Evolutionary conservation across 2,113 vertebrate genomes (phyloP).

Genomic region (Dasyornis broadbenti): DNA sequence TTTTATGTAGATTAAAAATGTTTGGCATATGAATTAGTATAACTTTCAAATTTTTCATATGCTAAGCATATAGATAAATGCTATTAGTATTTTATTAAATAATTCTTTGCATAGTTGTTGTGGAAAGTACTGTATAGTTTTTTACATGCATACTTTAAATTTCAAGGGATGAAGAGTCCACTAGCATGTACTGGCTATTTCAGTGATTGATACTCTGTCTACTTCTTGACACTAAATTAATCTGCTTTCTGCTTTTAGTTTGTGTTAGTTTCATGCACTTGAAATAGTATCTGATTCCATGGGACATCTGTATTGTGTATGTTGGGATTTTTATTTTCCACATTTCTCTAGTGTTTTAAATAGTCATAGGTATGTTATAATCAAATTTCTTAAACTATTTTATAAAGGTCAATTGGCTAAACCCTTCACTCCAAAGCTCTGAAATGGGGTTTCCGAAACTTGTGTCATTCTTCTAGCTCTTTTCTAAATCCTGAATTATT

Average conservation of each 20-base stretch:
- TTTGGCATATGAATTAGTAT: not conserved
- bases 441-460: not conserved
- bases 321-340: not conserved
- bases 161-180: not conserved
- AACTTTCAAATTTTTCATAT: not conserved
- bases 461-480: not conserved
- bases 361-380: not conserved
- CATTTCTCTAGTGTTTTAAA: not conserved
- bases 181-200: not conserved
- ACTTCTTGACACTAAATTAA: not conserved
- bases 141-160: not conserved
- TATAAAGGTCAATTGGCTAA: not conserved
- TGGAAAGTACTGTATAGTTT: not conserved
- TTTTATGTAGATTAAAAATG: not conserved
- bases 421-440: not conserved
- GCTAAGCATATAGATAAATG: not conserved
- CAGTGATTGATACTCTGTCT: not conserved
- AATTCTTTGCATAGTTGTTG: not conserved
- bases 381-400: not conserved
- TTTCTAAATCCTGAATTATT: not conserved
- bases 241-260: not conserved
- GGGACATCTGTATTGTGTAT: not conserved
- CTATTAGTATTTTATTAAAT: not conserved
- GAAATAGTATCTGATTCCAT: not conserved
- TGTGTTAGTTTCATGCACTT: not conserved